Evolutionary conservation across 2,888 invertebrate genomes (phyloP).

Genomic region (Prostheceraeus crozeri): DNA sequence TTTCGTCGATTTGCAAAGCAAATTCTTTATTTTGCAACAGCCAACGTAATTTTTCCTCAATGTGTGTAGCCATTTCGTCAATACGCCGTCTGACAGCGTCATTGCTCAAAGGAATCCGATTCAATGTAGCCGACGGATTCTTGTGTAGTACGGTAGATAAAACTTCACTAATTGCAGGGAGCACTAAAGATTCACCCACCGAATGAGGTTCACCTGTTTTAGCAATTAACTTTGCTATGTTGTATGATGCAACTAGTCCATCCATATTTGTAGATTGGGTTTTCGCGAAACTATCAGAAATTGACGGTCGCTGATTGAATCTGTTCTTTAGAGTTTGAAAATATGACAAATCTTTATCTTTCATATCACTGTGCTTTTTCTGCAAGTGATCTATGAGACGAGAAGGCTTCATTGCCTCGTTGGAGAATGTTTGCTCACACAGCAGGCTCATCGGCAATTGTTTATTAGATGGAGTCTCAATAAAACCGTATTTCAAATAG

Average conservation of each 20-base stretch:
- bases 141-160: conserved; percentile 17
- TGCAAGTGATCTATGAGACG: conserved; percentile 5
- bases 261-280: no score
- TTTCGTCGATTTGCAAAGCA: neutral
- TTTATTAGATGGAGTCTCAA: neutral
- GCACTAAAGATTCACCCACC: neutral
- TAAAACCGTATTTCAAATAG: neutral
- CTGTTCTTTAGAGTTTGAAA: neutral
- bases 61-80: conserved; percentile 16
- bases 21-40: no score
- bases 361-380: conserved; percentile 3
- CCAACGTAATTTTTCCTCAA: no score
- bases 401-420: conserved; percentile 17
- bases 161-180: conserved; percentile 18
- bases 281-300: no score
- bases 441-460: neutral
- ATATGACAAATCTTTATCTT: neutral
- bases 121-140: neutral
- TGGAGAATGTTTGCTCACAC: no score
- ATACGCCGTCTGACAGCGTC: conserved; percentile 9
- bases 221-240: conserved; percentile 5
- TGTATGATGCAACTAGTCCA: neutral
- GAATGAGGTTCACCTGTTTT: conserved; percentile 13
- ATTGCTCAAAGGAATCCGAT: conserved; percentile 18
- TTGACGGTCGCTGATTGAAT: neutral